Percentiles rank a stretch among this genome's conserved stretches.
phyloP scores from a whole-genome alignment of 2,113 vertebrate species.

The Cavia aperea region DNA sequence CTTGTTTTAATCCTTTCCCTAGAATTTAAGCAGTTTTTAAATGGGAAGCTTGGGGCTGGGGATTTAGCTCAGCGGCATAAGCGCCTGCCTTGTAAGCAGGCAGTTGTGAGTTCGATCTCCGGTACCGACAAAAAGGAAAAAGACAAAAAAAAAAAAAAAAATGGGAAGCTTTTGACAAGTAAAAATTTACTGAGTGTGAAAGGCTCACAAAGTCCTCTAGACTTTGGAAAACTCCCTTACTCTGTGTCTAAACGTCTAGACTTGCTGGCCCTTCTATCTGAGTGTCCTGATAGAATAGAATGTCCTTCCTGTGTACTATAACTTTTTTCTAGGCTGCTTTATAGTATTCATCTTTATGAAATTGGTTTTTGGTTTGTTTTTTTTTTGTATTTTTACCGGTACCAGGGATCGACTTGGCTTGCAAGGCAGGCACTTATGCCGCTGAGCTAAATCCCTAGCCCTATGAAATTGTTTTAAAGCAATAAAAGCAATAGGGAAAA shows the following conservation, averaged over 20 bases:
- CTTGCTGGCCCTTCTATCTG: background rate
- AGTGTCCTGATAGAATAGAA: background rate
- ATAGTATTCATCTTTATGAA: background rate
- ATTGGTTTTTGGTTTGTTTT: background rate
- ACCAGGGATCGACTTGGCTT: too few relatives aligned
- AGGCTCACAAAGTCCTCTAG: conserved; percentile 1
- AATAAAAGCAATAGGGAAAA: background rate
- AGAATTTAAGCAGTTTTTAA: background rate
- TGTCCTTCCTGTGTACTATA: background rate
- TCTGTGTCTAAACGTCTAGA: background rate
- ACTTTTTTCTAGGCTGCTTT: background rate
- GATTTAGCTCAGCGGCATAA: too few relatives aligned
- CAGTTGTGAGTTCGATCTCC: too few relatives aligned
- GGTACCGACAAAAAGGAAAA: too few relatives aligned
- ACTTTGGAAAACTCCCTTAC: background rate
- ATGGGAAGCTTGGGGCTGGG: background rate
- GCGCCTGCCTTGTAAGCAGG: too few relatives aligned
- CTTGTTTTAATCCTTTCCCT: conserved; percentile 3
- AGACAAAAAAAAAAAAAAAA: background rate
- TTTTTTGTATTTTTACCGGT: too few relatives aligned
- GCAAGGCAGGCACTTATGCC: too few relatives aligned
- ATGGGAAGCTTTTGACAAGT: background rate
- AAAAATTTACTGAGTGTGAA: background rate
- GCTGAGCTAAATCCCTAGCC: too few relatives aligned
- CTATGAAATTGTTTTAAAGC: too few relatives aligned